Percentiles rank a stretch among this genome's conserved stretches.
Conservation (phyloP, 2,888 invertebrate genomes). For the Chloroclysta siterata region DNA sequence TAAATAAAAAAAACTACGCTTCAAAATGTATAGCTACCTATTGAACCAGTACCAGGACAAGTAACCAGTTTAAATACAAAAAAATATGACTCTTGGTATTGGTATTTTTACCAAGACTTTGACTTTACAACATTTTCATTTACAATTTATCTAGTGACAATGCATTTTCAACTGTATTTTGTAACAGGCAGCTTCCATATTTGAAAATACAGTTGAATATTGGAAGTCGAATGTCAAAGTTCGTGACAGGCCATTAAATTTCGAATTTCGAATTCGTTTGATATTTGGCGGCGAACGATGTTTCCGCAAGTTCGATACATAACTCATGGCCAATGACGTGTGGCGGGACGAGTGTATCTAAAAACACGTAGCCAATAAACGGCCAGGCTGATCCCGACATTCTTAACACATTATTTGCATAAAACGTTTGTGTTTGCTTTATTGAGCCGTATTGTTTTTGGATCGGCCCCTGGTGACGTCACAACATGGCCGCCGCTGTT, state of each 20-base stretch:
- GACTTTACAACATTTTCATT: too few species aligned
- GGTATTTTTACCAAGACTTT: too few species aligned
- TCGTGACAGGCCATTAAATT: constrained; percentile 22
- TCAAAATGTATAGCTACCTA: too few species aligned
- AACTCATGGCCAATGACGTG: constrained; percentile 4
- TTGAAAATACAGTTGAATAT: constrained; percentile 22
- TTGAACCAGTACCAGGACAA: too few species aligned
- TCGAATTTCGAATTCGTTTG: constrained; percentile 8
- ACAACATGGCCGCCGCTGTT: constrained; percentile 48
- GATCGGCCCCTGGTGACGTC: constrained; percentile 50
- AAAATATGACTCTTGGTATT: too few species aligned
- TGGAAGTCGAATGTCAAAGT: constrained; percentile 23
- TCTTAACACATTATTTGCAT: constrained; percentile 30
- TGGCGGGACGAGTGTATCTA: background rate
- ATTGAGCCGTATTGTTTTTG: constrained; percentile 55
- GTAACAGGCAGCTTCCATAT: constrained; percentile 8
- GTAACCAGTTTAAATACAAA: too few species aligned
- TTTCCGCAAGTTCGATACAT: background rate
- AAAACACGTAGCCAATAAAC: background rate
- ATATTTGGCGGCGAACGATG: constrained; percentile 14
- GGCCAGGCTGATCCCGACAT: constrained; percentile 16
- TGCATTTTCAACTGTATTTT: constrained; percentile 4
- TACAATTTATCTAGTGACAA: too few species aligned
- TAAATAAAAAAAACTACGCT: too few species aligned
- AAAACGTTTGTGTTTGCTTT: constrained; percentile 34